Evolutionary conservation across 2,113 vertebrate species (phyloP).

Genomic region (Seriola quinqueradiata): DNA sequence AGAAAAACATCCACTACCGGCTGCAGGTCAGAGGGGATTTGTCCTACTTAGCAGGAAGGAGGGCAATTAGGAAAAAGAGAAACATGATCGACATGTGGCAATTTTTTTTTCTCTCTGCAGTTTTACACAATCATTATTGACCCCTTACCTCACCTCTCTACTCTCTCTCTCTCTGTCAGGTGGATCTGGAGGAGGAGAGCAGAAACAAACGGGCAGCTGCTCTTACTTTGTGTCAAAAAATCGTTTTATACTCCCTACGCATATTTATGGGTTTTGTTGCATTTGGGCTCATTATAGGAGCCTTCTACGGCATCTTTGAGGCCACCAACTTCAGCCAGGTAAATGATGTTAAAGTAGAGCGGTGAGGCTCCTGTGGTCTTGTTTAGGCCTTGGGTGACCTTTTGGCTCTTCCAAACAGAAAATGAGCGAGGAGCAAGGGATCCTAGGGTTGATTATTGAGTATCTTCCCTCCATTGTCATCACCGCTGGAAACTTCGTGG

Average conservation of each 20-base stretch:
- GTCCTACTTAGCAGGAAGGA: constrained; percentile 14
- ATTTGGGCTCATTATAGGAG: constrained; percentile 76
- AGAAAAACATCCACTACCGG: constrained; percentile 85
- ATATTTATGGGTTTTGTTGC: constrained; percentile 79
- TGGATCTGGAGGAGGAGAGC: constrained; percentile 90
- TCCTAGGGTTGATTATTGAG: constrained; percentile 81
- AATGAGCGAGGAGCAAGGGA: not conserved
- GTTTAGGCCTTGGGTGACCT: not conserved
- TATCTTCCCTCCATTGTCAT: constrained; percentile 92
- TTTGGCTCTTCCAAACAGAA: constrained; percentile 19
- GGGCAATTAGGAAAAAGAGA: not conserved
- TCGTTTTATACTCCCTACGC: constrained; percentile 78
- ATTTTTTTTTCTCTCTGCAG: not conserved
- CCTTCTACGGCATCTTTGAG: constrained; percentile 82
- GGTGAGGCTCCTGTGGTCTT: not conserved
- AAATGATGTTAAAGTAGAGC: not conserved
- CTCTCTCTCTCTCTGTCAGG: constrained; percentile 72
- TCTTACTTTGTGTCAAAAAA: constrained; percentile 77
- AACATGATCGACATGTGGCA: not conserved
- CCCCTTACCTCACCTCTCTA: not conserved
- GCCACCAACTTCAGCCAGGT: constrained; percentile 86
- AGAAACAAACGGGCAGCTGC: constrained; percentile 72
- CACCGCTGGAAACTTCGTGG: constrained; percentile 88
- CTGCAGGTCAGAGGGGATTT: constrained; percentile 84
- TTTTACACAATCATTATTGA: not conserved